Conservation (phyloP, 2,113 vertebrate genomes). For the Indicator maculatus region DNA sequence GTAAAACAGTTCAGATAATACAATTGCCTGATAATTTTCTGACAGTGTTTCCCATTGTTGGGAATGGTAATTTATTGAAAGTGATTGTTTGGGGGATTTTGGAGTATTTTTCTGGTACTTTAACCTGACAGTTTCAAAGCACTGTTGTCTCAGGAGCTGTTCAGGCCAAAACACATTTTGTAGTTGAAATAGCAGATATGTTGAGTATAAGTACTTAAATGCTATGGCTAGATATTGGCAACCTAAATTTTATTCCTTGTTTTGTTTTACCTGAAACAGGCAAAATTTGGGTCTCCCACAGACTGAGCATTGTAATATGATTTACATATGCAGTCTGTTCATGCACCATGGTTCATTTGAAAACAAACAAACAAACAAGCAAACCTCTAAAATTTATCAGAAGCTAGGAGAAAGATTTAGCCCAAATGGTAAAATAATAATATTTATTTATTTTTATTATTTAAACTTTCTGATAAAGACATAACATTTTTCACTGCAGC, state of each 20-base stretch:
- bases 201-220: neutral
- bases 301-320: neutral
- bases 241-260: neutral
- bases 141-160: neutral
- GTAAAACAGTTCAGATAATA: neutral
- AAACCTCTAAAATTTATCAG: neutral
- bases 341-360: neutral
- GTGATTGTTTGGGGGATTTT: neutral
- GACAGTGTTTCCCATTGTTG: neutral
- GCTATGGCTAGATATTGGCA: neutral
- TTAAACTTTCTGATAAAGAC: neutral
- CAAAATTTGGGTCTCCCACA: neutral
- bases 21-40: neutral
- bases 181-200: neutral
- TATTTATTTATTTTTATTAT: neutral
- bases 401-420: neutral
- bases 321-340: neutral
- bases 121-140: neutral
- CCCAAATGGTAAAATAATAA: neutral
- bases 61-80: neutral
- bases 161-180: neutral
- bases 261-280: neutral
- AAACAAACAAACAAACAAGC: neutral
- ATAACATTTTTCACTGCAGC: neutral
- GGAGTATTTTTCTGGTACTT: accelerated